Percentiles rank a stretch among this genome's conserved stretches.
phyloP scores from a whole-genome alignment of 2,888 invertebrate genomes.

The Neoaliturus tenellus region DNA sequence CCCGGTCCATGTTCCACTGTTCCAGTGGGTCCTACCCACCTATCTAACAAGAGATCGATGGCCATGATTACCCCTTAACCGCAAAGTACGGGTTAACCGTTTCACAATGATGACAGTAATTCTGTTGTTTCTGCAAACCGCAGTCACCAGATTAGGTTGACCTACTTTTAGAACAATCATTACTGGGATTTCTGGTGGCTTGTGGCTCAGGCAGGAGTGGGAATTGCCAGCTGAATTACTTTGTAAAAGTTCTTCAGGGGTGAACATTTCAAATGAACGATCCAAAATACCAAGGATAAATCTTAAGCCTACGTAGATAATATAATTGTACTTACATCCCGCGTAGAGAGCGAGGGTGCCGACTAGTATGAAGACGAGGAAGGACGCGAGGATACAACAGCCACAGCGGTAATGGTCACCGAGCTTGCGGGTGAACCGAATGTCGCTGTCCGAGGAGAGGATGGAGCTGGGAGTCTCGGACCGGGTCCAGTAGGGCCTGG shows the following conservation, averaged over 20 bases:
- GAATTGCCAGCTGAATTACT: not conserved
- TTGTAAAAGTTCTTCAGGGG: too few species aligned
- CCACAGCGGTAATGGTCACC: conserved; percentile 91
- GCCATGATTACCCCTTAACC: not conserved
- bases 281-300: too few species aligned
- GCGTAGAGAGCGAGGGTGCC: conserved; percentile 81
- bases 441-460: conserved; percentile 91
- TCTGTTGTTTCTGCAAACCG: not conserved
- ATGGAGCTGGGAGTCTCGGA: conserved; percentile 84
- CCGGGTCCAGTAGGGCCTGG: conserved; percentile 73
- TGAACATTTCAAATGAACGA: too few species aligned
- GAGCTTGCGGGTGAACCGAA: conserved; percentile 90
- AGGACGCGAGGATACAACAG: conserved; percentile 90
- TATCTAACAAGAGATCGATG: not conserved
- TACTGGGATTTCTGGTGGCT: not conserved
- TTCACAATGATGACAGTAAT: conserved; percentile 5
- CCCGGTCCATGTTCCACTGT: not conserved
- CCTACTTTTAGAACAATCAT: not conserved
- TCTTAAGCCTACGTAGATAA: too few species aligned
- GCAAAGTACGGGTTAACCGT: not conserved
- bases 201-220: not conserved
- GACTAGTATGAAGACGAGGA: conserved; percentile 86
- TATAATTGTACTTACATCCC: conserved; percentile 78
- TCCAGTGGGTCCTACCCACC: not conserved
- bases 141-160: not conserved